These are phyloP conservation scores for Sarcoramphus papa DNA, from an alignment of 2,797 vertebrate species.

Conservation along the genomic window DNA sequence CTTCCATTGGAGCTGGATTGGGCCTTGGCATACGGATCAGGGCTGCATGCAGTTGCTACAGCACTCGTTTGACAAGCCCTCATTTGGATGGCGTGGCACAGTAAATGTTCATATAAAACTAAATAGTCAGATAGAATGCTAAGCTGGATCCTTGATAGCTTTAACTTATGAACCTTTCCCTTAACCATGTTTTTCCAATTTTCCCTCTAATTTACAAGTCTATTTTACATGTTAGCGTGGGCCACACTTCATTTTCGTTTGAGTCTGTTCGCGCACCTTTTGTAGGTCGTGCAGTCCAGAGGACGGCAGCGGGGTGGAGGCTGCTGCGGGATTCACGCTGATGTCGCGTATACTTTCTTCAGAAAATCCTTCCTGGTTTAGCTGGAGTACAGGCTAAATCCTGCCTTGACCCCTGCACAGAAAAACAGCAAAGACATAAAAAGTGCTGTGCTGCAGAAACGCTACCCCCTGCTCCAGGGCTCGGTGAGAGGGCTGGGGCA, in stretches of 20 bases:
- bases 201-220: background rate
- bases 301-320: background rate
- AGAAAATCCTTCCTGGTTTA: background rate
- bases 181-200: background rate
- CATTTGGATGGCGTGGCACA: fast-evolving
- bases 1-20: background rate
- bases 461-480: background rate
- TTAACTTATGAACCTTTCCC: background rate
- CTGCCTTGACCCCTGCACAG: background rate
- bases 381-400: background rate
- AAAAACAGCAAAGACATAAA: background rate
- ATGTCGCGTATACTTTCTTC: background rate
- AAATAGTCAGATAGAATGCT: background rate
- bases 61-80: background rate
- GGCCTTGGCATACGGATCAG: fast-evolving
- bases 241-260: background rate
- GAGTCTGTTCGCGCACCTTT: background rate
- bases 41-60: background rate
- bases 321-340: background rate
- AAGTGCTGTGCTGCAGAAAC: background rate
- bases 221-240: background rate
- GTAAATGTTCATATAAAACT: background rate
- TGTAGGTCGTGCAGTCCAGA: background rate
- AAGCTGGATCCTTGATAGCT: background rate
- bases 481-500: background rate